A percentile compares a stretch with the other conserved stretches of the same genome.
Conservation (phyloP, 2,113 vertebrate species). For the Empidonax traillii region DNA sequence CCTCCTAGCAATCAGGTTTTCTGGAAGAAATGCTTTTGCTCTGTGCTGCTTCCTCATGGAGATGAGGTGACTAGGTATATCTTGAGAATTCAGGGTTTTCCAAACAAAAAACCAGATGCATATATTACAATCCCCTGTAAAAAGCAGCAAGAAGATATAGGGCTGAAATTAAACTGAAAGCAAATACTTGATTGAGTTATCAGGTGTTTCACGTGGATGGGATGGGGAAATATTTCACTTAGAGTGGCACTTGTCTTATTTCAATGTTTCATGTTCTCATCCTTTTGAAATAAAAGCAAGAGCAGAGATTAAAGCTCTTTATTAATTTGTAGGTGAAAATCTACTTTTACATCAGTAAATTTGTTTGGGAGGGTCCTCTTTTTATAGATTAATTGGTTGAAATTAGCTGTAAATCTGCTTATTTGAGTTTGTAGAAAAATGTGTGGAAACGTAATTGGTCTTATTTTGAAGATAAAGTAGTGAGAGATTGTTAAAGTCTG, state of each 20-base stretch:
- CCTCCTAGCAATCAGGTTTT: not conserved
- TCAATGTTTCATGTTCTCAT: not conserved
- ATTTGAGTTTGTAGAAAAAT: not conserved
- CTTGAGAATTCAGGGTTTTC: not conserved
- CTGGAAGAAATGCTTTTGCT: not conserved
- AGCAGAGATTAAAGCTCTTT: not conserved
- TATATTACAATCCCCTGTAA: not conserved
- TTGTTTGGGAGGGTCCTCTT: not conserved
- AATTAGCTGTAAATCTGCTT: not conserved
- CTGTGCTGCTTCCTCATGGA: not conserved
- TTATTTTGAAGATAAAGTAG: not conserved
- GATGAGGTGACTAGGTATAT: not conserved
- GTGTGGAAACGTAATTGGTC: not conserved
- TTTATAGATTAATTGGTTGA: not conserved
- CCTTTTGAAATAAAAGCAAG: not conserved
- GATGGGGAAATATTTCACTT: not conserved
- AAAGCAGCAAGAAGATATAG: not conserved
- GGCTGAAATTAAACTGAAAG: not conserved
- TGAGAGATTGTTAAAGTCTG: not conserved
- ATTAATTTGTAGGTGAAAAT: not conserved
- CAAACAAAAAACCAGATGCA: not conserved
- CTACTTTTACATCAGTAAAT: not conserved
- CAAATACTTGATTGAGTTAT: not conserved
- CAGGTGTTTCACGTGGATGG: not conserved
- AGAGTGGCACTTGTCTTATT: not conserved